Conservation (phyloP, 1,140 invertebrate species). For the Idris sp. region DNA sequence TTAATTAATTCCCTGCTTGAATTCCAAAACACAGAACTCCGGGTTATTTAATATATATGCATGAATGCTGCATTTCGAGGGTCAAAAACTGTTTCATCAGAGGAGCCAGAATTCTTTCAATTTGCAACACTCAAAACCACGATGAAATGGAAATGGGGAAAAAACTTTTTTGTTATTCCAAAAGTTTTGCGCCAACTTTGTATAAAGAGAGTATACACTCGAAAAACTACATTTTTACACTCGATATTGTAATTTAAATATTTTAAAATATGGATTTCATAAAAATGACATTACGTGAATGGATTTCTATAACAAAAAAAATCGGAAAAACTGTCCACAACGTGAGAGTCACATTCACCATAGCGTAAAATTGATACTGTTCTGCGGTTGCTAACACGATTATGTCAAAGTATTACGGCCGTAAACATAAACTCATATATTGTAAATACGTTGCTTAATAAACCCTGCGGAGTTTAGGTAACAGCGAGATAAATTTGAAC, state of each 20-base stretch:
- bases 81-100: slow-evolving; percentile 26
- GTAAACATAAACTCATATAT: slow-evolving; percentile 22
- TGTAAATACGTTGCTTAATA: slow-evolving; percentile 32
- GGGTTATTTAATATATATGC: slow-evolving; percentile 36
- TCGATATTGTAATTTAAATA: no score
- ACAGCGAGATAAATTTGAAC: slow-evolving; percentile 14
- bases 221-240: no score
- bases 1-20: no score
- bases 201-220: no score
- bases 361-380: slow-evolving; percentile 29
- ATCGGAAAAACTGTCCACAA: slow-evolving; percentile 1
- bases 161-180: slow-evolving; percentile 22
- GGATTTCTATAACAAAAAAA: neutral
- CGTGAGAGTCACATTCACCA: neutral
- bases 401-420: slow-evolving; percentile 15
- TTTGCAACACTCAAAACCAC: slow-evolving; percentile 23
- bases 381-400: slow-evolving; percentile 27
- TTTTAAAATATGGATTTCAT: no score
- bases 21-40: slow-evolving; percentile 20
- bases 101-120: slow-evolving; percentile 6
- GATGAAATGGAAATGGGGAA: slow-evolving; percentile 1
- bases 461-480: slow-evolving; percentile 9
- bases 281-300: slow-evolving; percentile 6
- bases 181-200: no score
- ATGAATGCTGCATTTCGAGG: slow-evolving; percentile 23